Conservation (phyloP, 1,140 invertebrate genomes). For the Anoplolepis gracilipes region DNA sequence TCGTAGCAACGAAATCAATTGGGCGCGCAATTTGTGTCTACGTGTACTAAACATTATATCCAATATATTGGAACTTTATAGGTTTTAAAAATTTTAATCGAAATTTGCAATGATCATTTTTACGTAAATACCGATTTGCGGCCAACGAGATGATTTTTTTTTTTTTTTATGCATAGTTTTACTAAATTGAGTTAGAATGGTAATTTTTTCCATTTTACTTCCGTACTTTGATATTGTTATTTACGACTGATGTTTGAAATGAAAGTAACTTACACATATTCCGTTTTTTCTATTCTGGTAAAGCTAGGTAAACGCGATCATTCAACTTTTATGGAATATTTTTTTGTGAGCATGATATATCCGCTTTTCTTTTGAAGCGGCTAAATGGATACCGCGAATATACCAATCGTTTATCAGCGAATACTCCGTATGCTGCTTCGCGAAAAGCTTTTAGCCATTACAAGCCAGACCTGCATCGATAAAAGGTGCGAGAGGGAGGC, state of each 20-base stretch:
- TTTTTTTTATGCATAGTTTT: constrained; percentile 26
- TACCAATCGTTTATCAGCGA: constrained; percentile 64
- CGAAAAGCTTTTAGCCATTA: constrained; percentile 70
- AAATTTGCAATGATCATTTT: constrained; percentile 38
- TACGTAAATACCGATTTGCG: constrained; percentile 10
- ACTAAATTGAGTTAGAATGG: constrained; percentile 35
- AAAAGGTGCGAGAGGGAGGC: constrained; percentile 7
- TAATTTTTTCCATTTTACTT: constrained; percentile 37
- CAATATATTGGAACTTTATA: not conserved
- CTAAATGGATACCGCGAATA: constrained; percentile 59
- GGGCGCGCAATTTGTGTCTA: not conserved
- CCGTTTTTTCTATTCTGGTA: not conserved
- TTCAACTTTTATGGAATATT: constrained; percentile 42
- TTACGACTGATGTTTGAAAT: constrained; percentile 31
- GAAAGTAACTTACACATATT: constrained; percentile 15
- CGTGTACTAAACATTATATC: not conserved
- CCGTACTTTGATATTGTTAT: constrained; percentile 6
- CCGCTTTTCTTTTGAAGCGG: constrained; percentile 13
- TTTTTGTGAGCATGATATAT: constrained; percentile 48
- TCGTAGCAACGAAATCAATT: constrained; percentile 23
- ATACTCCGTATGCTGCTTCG: constrained; percentile 47
- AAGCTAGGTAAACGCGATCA: constrained; percentile 19
- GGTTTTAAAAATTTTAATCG: constrained; percentile 4
- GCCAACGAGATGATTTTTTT: constrained; percentile 4
- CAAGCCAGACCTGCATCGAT: constrained; percentile 32